Percentiles rank a stretch among this genome's conserved stretches.
Conservation (phyloP, 2,113 vertebrate species). For the Oryzias woworae region DNA sequence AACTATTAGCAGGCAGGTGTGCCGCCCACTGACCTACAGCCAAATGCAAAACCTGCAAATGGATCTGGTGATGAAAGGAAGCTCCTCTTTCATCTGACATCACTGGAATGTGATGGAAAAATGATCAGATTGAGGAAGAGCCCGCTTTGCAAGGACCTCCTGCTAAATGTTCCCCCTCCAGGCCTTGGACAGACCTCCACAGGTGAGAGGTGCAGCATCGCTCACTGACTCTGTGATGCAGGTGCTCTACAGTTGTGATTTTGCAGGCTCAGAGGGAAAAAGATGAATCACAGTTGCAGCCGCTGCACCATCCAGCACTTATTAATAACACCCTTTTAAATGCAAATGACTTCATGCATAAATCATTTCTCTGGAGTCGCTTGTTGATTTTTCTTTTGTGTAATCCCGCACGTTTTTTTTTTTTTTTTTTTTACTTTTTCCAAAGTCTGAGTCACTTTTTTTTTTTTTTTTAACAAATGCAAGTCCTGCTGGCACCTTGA, state of each 20-base stretch:
- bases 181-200: too few species aligned
- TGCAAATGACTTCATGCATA: conserved; percentile 78
- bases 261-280: conserved; percentile 14
- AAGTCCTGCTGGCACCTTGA: too few species aligned
- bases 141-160: too few species aligned
- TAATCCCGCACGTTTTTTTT: not conserved
- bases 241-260: not conserved
- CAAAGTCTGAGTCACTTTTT: not conserved
- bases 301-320: conserved; percentile 49
- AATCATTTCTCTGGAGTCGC: conserved; percentile 72
- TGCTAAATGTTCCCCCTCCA: too few species aligned
- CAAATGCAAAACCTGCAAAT: not conserved
- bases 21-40: too few species aligned
- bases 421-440: not conserved
- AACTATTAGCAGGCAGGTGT: too few species aligned
- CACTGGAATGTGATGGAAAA: not conserved
- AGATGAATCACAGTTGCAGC: conserved; percentile 18
- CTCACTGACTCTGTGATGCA: too few species aligned
- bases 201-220: too few species aligned
- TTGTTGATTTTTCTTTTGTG: conserved; percentile 16
- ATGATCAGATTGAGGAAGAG: not conserved
- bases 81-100: not conserved
- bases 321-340: conserved; percentile 79
- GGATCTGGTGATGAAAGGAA: not conserved
- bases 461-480: too few species aligned